Base-by-base conservation (phyloP, 2,113 vertebrate genomes). In the Trochalopteron elliotii region DNA sequence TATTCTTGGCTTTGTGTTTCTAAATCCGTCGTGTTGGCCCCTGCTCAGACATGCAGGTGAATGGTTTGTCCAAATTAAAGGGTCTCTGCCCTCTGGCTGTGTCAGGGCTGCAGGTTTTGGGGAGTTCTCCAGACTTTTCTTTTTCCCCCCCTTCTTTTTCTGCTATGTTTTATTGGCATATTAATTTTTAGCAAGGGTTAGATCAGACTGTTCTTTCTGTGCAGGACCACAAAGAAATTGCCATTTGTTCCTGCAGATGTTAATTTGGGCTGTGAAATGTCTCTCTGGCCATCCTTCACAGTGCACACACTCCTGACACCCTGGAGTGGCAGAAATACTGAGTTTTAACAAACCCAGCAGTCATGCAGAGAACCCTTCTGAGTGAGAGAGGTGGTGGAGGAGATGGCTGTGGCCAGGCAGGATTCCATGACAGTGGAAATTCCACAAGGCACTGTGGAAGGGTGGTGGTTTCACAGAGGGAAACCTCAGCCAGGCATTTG, bases 1-100 rank as follows among this genome's bases (percentile, higher is more conserved):
- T 93, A 28, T 49, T 81, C 55, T 81, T 81, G 52, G 49, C 40
- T 87, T 75, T 89, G 16, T 77, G 59, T 78, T 91, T 89, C 64
- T 75, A 47, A 87, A 75, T 47, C 35, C 24, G 0, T 85, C 57
- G 4, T 28, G 10, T 22, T 87, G 44, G n/a, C 39, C 49, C 12
- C 59, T 63, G 3, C 42, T 42, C 12, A 6, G 74, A 33, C 7
- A 2, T 39, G 37, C 55, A 69, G 55, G 44, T 85, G 33, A 37
- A 20, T 53, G 63, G 16, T 71, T 71, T 67, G 50, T 44, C 60
- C 64, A 67, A 24, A 56, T 24, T 17, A 33, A 71, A 89, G 35
- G 6, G 4, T 39, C 37, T 39, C 10, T 39, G 37, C 37, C 9
- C 10, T 77, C 23, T 83, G 56, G 45, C 45, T 44, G 7, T 57